These are phyloP conservation scores for Drosophila chauvacae DNA, from an alignment of 1,140 invertebrate genomes.

Conservation along the genomic window DNA sequence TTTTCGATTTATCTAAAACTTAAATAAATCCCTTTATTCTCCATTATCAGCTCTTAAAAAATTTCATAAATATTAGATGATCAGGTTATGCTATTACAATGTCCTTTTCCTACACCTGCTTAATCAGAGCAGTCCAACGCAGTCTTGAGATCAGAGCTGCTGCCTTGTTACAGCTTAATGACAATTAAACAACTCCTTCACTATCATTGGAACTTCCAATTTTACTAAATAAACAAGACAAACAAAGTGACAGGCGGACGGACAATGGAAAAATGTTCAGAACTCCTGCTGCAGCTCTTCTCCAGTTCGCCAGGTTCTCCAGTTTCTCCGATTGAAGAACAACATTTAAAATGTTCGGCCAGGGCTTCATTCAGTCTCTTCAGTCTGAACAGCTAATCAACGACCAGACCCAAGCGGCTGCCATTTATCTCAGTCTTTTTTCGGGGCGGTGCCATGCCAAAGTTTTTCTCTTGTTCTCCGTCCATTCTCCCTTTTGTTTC, in stretches of 20 bases:
- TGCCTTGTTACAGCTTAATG: constrained; percentile 44
- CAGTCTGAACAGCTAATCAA: constrained; percentile 50
- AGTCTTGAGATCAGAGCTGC: constrained; percentile 24
- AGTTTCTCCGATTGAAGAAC: constrained; percentile 39
- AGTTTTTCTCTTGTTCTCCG: constrained; percentile 24
- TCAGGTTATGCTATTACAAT: too few species aligned
- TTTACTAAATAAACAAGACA: constrained; percentile 64
- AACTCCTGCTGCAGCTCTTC: constrained; percentile 22
- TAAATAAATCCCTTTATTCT: background rate
- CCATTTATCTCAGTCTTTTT: constrained; percentile 55
- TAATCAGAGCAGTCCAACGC: background rate
- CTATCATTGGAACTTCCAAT: constrained; percentile 56
- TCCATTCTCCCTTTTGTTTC: constrained; percentile 45
- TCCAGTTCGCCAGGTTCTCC: constrained; percentile 4
- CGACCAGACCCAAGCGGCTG: constrained; percentile 37
- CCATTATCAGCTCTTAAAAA: background rate
- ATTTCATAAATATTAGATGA: background rate
- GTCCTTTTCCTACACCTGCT: background rate
- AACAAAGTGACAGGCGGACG: constrained; percentile 53
- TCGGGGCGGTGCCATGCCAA: constrained; percentile 28
- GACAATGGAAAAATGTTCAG: constrained; percentile 30
- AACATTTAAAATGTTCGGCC: constrained; percentile 52
- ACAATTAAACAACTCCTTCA: constrained; percentile 49
- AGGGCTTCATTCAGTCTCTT: background rate
- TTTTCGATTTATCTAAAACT: background rate